Percentiles rank a stretch among this genome's conserved stretches.
Evolutionary conservation across 1,140 invertebrate genomes (phyloP).

Genomic region (Ephestia elutella): DNA sequence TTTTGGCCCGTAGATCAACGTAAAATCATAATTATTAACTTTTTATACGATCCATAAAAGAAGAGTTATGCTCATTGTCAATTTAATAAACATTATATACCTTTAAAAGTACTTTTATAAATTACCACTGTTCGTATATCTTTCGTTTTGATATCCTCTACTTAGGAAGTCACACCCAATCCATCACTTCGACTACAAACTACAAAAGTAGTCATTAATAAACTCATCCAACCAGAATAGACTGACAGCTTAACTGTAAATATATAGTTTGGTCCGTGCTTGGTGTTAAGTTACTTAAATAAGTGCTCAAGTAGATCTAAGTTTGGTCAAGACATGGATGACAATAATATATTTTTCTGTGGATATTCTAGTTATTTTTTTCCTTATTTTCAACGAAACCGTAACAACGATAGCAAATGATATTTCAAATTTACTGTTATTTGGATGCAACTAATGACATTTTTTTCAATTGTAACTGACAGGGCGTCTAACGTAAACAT

Average conservation of each 20-base stretch:
- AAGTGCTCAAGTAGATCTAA: slow-evolving; percentile 2
- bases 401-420: too few species aligned
- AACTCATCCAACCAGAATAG: slow-evolving; percentile 1
- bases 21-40: too few species aligned
- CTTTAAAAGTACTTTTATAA: too few species aligned
- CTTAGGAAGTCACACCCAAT: background rate
- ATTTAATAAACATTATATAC: too few species aligned
- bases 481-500: too few species aligned
- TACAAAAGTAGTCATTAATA: slow-evolving; percentile 2
- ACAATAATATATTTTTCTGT: background rate
- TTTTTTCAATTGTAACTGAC: too few species aligned
- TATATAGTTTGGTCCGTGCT: background rate
- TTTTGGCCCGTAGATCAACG: too few species aligned
- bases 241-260: background rate
- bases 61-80: too few species aligned
- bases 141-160: background rate
- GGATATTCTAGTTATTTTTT: background rate
- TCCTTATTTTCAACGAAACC: too few species aligned
- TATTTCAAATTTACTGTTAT: too few species aligned
- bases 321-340: background rate
- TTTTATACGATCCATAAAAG: too few species aligned
- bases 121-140: background rate
- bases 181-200: background rate
- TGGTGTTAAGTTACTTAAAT: background rate
- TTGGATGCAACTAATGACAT: too few species aligned